Base-by-base conservation (phyloP, 2,113 vertebrate genomes). In the Cygnus atratus region DNA sequence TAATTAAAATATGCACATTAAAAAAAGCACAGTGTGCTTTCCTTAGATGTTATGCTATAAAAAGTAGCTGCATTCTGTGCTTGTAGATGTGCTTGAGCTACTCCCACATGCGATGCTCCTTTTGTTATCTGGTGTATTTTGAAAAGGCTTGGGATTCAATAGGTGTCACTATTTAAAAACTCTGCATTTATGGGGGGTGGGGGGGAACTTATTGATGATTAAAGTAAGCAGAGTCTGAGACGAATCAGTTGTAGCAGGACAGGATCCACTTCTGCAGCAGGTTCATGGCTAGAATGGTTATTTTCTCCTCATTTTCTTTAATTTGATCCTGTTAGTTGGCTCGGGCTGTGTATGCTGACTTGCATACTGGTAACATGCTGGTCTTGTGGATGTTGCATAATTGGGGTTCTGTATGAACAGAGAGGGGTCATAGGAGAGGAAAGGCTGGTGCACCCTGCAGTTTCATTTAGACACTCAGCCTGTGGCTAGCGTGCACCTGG, bases 351-450 rank as follows among this genome's bases (percentile, higher is more conserved):
- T 57, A 22, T 68, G 8, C 71, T 76, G 71, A 39, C 20, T 26
- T 66, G 11, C 26, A 46, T 13, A 11, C 5, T 0, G 43, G 17
- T 37, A 31, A 39, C 8, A 1, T 13, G 37, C 37, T 79, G 39
- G 48, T 31, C 29, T 52, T 0, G 0, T 55, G 61, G 10, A 57
- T 0, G 0, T 67, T 16, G 2, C 6, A 6, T n/a, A 29, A 16
- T 0, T 58, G 59, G 26, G 33, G 24, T 57, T 73, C 22, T 48
- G 35, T 4, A 17, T 62, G 35, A 39, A 4, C 2, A 1, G 41
- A 66, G 9, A 11, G 2, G 8, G 28, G 7, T 33, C 1, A 2
- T 6, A 44, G 41, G 31, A 83, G 84, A 70, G 24, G 39, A 29
- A 82, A 61, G 48, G 19, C 10, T 80, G 65, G 19, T 29, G 20